A percentile compares a stretch with the other conserved stretches of the same genome.
Evolutionary conservation across 2,113 vertebrate species (phyloP).

Genomic region (Morone saxatilis): DNA sequence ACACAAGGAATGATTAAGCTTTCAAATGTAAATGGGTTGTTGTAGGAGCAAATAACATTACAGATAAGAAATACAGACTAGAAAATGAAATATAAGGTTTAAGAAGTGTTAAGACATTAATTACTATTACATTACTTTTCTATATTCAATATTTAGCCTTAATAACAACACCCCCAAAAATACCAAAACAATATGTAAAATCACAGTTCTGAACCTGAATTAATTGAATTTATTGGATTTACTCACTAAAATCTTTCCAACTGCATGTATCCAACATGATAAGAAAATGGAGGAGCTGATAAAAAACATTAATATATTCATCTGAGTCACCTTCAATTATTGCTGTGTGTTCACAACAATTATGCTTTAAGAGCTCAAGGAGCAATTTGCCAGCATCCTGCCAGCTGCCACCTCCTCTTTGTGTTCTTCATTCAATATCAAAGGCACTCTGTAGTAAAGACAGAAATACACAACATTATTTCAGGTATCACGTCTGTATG

Average conservation of each 20-base stretch:
- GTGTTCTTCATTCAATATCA: too few species aligned
- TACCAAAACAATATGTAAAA: not conserved
- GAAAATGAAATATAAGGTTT: not conserved
- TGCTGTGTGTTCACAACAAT: too few species aligned
- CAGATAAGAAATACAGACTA: not conserved
- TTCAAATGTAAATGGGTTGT: not conserved
- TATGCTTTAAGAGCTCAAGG: too few species aligned
- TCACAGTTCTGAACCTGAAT: not conserved
- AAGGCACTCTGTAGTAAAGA: too few species aligned
- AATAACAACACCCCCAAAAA: not conserved
- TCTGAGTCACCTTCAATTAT: not conserved
- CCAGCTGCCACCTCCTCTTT: too few species aligned
- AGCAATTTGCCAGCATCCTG: too few species aligned
- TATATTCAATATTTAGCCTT: not conserved
- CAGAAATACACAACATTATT: too few species aligned
- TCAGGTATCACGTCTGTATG: too few species aligned
- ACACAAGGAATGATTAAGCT: not conserved
- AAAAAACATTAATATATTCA: not conserved
- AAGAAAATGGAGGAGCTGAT: not conserved
- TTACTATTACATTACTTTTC: not conserved
- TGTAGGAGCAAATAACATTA: not conserved
- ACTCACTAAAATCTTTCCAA: not conserved
- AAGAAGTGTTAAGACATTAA: not conserved
- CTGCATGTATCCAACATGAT: not conserved
- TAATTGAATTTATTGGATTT: not conserved